Conservation (phyloP, 2,113 vertebrate genomes). For the Genyomyrus donnyi region DNA sequence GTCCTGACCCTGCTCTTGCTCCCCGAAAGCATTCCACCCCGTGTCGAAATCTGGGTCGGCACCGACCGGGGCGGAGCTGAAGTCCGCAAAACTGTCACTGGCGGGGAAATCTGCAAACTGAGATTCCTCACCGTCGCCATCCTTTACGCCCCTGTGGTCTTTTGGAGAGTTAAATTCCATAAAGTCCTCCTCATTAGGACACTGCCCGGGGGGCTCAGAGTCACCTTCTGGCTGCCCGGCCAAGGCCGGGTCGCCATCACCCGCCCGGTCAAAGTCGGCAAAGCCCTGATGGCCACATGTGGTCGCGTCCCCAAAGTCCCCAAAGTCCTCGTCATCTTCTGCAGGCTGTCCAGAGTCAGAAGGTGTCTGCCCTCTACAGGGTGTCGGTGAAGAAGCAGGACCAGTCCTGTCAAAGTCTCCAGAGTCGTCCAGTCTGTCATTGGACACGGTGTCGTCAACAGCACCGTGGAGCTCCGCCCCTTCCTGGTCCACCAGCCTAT, state of each 20-base stretch:
- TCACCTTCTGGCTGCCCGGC: neutral
- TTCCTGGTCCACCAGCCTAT: conserved; percentile 30
- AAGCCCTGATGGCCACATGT: conserved; percentile 52
- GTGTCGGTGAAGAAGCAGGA: conserved; percentile 48
- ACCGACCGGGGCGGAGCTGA: conserved; percentile 64
- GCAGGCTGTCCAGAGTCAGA: conserved; percentile 48
- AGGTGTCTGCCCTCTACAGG: conserved; percentile 45
- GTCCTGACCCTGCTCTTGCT: conserved; percentile 39
- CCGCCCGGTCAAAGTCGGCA: conserved; percentile 46
- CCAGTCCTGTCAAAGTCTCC: conserved; percentile 74
- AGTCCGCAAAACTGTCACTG: conserved; percentile 84
- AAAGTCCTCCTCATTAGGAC: conserved; percentile 61
- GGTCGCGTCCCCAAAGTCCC: conserved; percentile 68
- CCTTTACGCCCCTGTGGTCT: conserved; percentile 24
- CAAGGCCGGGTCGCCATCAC: neutral
- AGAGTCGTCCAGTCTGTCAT: conserved; percentile 69
- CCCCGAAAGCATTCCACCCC: conserved; percentile 83
- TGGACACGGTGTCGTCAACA: conserved; percentile 41
- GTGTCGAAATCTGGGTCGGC: conserved; percentile 29
- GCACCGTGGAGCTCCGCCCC: conserved; percentile 28
- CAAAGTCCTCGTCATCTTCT: conserved; percentile 57
- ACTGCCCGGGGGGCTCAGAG: conserved; percentile 16
- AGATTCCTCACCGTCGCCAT: conserved; percentile 20
- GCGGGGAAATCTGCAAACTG: conserved; percentile 56
- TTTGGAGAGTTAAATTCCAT: conserved; percentile 68